Evolutionary conservation across 2,113 vertebrate species (phyloP).

Genomic region (Gracilinanus agilis): DNA sequence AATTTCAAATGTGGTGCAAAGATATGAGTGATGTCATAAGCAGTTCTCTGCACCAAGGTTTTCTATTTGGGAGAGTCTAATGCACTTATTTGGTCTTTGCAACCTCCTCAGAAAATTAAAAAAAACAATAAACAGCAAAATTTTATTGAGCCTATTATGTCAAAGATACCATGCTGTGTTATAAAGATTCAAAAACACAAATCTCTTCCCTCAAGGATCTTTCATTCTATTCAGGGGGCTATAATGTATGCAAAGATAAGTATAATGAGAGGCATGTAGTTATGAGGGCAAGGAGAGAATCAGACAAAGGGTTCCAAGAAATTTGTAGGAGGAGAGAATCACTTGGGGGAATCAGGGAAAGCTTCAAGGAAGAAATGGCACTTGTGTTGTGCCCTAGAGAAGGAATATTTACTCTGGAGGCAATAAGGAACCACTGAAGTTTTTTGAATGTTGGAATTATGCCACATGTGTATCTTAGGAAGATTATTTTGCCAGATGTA

Average conservation of each 20-base stretch:
- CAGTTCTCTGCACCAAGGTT: conserved; percentile 34
- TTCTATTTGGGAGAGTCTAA: not conserved
- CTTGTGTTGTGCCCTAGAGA: not conserved
- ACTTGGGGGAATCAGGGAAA: not conserved
- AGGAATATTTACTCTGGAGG: not conserved
- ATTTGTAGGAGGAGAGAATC: not conserved
- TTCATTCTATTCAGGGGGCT: not conserved
- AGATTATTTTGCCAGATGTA: not conserved
- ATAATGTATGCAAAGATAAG: not conserved
- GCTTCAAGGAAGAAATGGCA: not conserved
- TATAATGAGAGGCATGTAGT: not conserved
- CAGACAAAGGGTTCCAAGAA: not conserved
- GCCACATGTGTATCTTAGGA: not conserved
- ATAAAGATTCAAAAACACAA: not conserved
- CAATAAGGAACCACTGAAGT: not conserved
- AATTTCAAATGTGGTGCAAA: not conserved
- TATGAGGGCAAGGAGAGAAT: not conserved
- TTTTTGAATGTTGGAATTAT: not conserved
- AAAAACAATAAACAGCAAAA: not conserved
- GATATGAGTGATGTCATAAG: conserved; percentile 13
- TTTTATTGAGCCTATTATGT: not conserved
- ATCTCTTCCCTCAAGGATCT: not conserved
- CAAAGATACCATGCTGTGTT: not conserved
- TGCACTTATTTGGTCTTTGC: conserved; percentile 10
- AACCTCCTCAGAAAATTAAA: conserved; percentile 20